Evolutionary conservation across 2,888 invertebrate species (phyloP).

Genomic region (Sminthurinus aureus): DNA sequence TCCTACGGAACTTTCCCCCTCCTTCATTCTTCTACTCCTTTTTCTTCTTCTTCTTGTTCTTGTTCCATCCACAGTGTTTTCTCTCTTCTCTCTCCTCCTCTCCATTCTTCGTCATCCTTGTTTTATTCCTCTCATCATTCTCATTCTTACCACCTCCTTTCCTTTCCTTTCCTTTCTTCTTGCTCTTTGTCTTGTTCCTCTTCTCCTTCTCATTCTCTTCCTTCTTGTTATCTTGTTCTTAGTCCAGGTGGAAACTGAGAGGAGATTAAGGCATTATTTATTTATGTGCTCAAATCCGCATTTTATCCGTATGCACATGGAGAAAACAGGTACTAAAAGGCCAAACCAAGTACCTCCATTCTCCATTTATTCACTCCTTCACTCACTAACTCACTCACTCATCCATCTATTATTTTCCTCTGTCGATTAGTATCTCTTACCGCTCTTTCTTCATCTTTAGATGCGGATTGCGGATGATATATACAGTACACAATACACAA

Average conservation of each 20-base stretch:
- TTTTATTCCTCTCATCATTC: no score
- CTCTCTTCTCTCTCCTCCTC: no score
- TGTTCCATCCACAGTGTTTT: no score
- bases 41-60: no score
- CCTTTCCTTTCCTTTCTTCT: neutral
- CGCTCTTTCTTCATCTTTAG: neutral
- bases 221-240: neutral
- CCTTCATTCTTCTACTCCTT: constrained; percentile 2
- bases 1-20: neutral
- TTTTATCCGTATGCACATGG: neutral
- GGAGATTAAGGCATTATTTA: constrained; percentile 9
- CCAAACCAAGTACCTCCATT: neutral
- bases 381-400: no score
- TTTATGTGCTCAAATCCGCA: constrained; percentile 13
- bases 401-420: neutral
- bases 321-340: no score
- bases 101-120: no score
- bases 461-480: no score
- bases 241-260: constrained; percentile 1
- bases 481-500: no score
- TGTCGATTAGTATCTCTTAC: neutral
- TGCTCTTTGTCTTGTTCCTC: neutral
- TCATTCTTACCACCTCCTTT: neutral
- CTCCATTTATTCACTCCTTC: no score
- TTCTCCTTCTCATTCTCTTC: neutral